These are phyloP conservation scores for Sebastes minor DNA, from an alignment of 2,797 vertebrate species.

Conservation along the genomic window DNA sequence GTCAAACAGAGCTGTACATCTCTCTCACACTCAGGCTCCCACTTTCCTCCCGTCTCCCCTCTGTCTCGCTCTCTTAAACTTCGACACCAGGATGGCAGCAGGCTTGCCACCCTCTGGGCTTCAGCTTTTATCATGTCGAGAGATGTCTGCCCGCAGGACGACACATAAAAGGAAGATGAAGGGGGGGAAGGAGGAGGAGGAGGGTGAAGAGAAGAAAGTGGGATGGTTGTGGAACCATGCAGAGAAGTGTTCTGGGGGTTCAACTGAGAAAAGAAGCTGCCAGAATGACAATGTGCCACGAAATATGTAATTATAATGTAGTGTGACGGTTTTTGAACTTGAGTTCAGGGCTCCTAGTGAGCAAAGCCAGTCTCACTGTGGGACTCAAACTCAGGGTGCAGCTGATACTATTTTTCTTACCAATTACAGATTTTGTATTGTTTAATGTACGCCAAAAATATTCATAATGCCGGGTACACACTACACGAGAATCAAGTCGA, in stretches of 20 bases:
- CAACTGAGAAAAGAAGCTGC: background rate
- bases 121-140: constrained; percentile 40
- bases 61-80: background rate
- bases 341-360: background rate
- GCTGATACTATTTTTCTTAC: background rate
- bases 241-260: background rate
- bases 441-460: background rate
- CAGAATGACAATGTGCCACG: background rate
- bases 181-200: background rate
- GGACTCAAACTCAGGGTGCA: background rate
- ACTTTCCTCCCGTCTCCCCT: no score
- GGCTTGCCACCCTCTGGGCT: constrained; percentile 29
- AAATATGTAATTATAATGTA: background rate
- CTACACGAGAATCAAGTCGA: no score
- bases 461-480: background rate
- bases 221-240: background rate
- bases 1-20: background rate
- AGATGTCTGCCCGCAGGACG: constrained; percentile 38
- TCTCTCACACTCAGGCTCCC: background rate
- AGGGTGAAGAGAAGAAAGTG: background rate
- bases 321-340: background rate
- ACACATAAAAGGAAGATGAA: constrained; percentile 32
- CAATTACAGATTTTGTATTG: background rate
- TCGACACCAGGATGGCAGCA: constrained; percentile 11
- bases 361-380: background rate